Conservation (phyloP, 1,140 invertebrate species). For the Sarcophaga peregrina region DNA sequence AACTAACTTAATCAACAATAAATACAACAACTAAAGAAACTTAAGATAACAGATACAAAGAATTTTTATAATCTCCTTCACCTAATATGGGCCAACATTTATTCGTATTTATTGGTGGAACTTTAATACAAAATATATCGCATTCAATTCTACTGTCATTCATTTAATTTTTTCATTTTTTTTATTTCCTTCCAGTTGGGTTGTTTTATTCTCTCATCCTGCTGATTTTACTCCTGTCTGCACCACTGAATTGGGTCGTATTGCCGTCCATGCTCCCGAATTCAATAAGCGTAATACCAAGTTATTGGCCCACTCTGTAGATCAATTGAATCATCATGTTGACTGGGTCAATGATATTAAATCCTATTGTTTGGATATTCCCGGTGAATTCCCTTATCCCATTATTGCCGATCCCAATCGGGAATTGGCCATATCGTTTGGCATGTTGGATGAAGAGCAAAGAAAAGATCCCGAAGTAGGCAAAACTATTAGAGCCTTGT, state of each 20-base stretch:
- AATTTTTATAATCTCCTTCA: not conserved
- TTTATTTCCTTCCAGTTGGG: slow-evolving; percentile 75
- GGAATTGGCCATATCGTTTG: slow-evolving; percentile 79
- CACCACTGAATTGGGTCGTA: slow-evolving; percentile 88
- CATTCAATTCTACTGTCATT: too few relatives aligned
- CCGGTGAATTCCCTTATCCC: slow-evolving; percentile 82
- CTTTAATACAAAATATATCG: too few relatives aligned
- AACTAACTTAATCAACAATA: not conserved
- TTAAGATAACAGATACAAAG: not conserved
- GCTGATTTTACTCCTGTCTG: slow-evolving; percentile 95
- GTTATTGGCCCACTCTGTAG: slow-evolving; percentile 88
- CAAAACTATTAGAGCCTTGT: slow-evolving; percentile 85
- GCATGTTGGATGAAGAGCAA: slow-evolving; percentile 88
- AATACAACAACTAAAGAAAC: not conserved
- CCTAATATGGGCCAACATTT: too few relatives aligned
- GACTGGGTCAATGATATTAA: slow-evolving; percentile 87
- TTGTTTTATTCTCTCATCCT: slow-evolving; percentile 91
- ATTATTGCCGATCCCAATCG: slow-evolving; percentile 88
- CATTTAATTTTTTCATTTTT: too few relatives aligned
- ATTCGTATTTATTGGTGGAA: too few relatives aligned
- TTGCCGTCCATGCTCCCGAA: slow-evolving; percentile 79
- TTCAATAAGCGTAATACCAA: slow-evolving; percentile 86
- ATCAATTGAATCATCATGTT: slow-evolving; percentile 80
- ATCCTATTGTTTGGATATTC: slow-evolving; percentile 76
- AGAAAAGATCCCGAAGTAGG: slow-evolving; percentile 78